Base-by-base conservation (phyloP, 2,113 vertebrate species). In the Peromyscus leucopus region DNA sequence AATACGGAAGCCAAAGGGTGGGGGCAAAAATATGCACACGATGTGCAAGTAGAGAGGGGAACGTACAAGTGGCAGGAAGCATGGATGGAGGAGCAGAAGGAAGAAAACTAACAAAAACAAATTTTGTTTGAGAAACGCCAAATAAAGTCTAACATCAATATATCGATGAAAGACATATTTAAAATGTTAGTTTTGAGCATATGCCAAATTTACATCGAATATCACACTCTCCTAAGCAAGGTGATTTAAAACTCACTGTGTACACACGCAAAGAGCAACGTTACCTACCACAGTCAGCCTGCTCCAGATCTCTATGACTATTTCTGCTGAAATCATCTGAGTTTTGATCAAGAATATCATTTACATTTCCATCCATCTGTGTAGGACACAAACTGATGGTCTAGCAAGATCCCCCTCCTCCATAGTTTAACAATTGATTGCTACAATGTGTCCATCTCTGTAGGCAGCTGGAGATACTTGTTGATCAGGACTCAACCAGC, bases 131-230 rank as follows among this genome's bases (percentile, higher is more conserved):
- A 67, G 42, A 59, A 69, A 48, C 7, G 63, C 31, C 42, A 8
- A 69, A 51, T 86, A 36, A 69, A 87, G 24, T 36, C 42, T 13
- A 87, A 51, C 39, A 67, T 33, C 28, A 65, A 42, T 46, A 85
- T 65, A 12, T 2, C 10, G 59, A 46, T 28, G 42, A 84, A 85
- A 85, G 16, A 36, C 59, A 21, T 57, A 89, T 36, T 65, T 89
- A 93, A n/a, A 26, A 36, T 26, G 3, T 82, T 61, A 42, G 67
- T 90, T 95, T 36, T 71, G 87, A 82, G n/a, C 15, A 36, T 85
- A 36, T 57, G 33, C 26, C n/a, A 96, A 93, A 93, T 46, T 90
- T 91, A 39, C 65, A 72, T 31, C 91, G 82, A 61, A 86, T 28
- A 74, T 46, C 51, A 4, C 6, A 31, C 13, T 12, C n/a, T 95